phyloP scores from a whole-genome alignment of 2,113 vertebrate species.

The Actenoides hombroni region DNA sequence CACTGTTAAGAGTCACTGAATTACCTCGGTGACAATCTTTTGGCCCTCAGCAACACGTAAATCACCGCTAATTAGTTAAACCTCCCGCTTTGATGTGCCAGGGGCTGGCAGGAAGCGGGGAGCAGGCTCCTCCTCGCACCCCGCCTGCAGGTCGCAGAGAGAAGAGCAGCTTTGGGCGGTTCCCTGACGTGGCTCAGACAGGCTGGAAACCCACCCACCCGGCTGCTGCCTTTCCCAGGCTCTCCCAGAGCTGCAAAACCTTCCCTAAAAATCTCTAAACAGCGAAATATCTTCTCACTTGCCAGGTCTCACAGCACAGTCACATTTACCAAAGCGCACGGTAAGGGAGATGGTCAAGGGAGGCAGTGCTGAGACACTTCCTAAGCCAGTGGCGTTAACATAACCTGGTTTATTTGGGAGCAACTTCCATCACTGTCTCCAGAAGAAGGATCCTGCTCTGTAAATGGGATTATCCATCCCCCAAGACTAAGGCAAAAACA shows the following conservation, averaged over 20 bases:
- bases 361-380: not conserved
- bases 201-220: not conserved
- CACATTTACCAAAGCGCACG: not conserved
- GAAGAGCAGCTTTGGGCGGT: not conserved
- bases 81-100: not conserved
- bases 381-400: not conserved
- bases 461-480: not conserved
- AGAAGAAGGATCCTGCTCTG: rapidly evolving
- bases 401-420: not conserved
- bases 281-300: not conserved
- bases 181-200: not conserved
- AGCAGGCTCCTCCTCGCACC: not conserved
- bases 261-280: not conserved
- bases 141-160: not conserved
- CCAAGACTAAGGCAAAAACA: not conserved
- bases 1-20: not conserved
- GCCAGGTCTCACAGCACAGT: not conserved
- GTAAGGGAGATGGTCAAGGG: not conserved
- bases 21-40: not conserved
- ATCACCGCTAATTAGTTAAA: not conserved
- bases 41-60: not conserved
- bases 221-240: not conserved
- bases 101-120: not conserved
- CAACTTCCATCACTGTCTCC: not conserved
- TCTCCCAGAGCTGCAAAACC: not conserved